phyloP scores from a whole-genome alignment of 2,888 invertebrate genomes.

The Carterocephalus palaemon region DNA sequence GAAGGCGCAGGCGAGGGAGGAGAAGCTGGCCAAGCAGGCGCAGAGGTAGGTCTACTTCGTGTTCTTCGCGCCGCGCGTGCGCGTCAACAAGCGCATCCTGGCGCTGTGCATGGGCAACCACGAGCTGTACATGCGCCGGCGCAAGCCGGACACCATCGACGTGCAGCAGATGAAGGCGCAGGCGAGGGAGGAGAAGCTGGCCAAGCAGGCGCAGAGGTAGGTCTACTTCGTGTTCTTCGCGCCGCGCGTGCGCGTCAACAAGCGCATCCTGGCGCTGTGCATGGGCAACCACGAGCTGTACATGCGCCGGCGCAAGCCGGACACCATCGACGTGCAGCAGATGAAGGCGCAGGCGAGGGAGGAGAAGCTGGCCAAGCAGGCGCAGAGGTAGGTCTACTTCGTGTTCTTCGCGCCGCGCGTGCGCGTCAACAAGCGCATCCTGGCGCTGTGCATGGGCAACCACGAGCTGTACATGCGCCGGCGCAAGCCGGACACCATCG shows the following conservation, averaged over 20 bases:
- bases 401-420: not conserved
- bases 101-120: conserved; percentile 48
- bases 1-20: conserved; percentile 99
- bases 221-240: not conserved
- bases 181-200: conserved; percentile 96
- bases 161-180: conserved; percentile 99
- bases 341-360: conserved; percentile 99
- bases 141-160: conserved; percentile 99
- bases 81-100: not conserved
- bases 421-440: not conserved
- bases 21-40: conserved; percentile 96
- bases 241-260: conserved; percentile 39
- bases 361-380: conserved; percentile 96
- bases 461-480: conserved; percentile 98
- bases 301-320: conserved; percentile 99
- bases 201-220: conserved; percentile 95
- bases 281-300: conserved; percentile 85
- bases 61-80: conserved; percentile 38
- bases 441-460: not conserved
- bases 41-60: conserved; percentile 81
- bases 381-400: conserved; percentile 83
- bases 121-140: conserved; percentile 98
- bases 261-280: conserved; percentile 47
- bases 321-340: conserved; percentile 99
- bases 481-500: conserved; percentile 99